Percentiles rank a stretch among this genome's conserved stretches.
These are phyloP conservation scores for Seladonia tumulorum DNA, from an alignment of 2,888 invertebrate species.

Conservation along the genomic window DNA sequence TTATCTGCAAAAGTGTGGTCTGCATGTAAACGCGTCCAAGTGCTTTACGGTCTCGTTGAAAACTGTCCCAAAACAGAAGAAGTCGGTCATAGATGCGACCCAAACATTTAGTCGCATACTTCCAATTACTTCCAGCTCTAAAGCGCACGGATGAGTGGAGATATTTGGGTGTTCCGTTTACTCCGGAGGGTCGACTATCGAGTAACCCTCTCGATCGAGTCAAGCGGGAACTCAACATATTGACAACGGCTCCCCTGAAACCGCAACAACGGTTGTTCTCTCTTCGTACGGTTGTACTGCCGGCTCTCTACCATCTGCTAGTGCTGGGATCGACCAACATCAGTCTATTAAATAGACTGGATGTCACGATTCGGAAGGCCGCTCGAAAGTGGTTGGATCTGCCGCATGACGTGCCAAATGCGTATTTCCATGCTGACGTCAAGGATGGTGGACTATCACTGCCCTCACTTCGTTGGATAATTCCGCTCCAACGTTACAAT, in stretches of 20 bases:
- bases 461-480: neutral
- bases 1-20: conserved; percentile 39
- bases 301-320: neutral
- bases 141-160: conserved; percentile 41
- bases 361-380: neutral
- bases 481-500: neutral
- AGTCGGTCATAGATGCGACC: conserved; percentile 29
- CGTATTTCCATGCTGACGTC: neutral
- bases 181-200: conserved; percentile 27
- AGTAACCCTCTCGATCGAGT: neutral
- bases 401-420: neutral
- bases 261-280: neutral
- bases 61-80: conserved; percentile 22
- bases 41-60: conserved; percentile 42
- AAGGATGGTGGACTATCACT: neutral
- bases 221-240: neutral
- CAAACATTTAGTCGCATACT: conserved; percentile 18
- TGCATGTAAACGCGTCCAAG: conserved; percentile 39
- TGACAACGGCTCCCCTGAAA: too few species aligned
- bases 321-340: neutral
- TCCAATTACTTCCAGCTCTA: conserved; percentile 28
- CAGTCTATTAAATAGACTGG: neutral
- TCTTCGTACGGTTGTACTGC: neutral
- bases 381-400: neutral
- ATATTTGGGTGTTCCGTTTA: conserved; percentile 57